phyloP scores from a whole-genome alignment of 2,797 vertebrate genomes.

The Scolopax rusticola region DNA sequence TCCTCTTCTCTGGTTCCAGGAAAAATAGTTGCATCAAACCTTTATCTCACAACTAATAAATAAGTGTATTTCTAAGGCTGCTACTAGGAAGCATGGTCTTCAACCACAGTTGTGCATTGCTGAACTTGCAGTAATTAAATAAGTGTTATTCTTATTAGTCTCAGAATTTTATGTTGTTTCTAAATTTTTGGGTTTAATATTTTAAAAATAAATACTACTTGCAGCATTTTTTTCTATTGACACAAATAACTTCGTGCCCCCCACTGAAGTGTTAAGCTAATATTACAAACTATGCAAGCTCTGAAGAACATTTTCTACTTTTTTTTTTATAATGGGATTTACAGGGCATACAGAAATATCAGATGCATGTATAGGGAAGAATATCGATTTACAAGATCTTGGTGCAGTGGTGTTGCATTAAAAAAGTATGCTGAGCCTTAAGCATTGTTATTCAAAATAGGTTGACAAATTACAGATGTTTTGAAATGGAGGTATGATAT shows the following conservation, averaged over 20 bases:
- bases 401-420: neutral
- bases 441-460: neutral
- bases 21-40: neutral
- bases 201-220: neutral
- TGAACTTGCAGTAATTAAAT: neutral
- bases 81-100: neutral
- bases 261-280: neutral
- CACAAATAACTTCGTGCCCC: neutral
- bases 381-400: neutral
- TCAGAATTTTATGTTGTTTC: neutral
- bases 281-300: neutral
- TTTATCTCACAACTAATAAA: neutral
- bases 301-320: neutral
- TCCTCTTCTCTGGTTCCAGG: neutral
- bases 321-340: neutral
- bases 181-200: neutral
- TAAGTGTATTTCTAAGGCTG: neutral
- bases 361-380: neutral
- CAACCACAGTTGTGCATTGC: accelerated
- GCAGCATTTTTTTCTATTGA: neutral
- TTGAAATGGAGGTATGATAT: neutral
- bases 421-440: neutral
- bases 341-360: neutral
- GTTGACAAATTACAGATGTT: accelerated
- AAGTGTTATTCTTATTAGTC: neutral